Evolutionary conservation across 1,140 invertebrate species (phyloP), one percentile per base, ranked within the genome.

Genomic region (Leptinotarsa defecta): DNA sequence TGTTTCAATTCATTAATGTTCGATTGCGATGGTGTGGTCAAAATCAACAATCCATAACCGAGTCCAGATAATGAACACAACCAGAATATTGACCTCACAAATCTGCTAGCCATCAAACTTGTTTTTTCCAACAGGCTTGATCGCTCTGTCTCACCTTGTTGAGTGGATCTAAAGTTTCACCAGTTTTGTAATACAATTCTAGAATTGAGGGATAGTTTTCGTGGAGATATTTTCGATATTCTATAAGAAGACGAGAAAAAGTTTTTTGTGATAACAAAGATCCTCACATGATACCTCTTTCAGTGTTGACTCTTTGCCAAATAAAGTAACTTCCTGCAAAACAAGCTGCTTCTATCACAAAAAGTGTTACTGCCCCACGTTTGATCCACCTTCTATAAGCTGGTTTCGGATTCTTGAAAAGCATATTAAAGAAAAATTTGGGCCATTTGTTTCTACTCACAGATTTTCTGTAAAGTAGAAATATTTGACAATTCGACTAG

Each of bases 271-370:
- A 15, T 17, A 20, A 65, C 76, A 73, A 27, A 74, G 71, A 43
- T 64, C 72, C 68, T 27, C 34, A 62, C 48, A 72, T 34, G 19
- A 76, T 84, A 90, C 90, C 89, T 87, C 88, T 86, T 79, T 90
- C 87, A 67, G 87, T 89, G 80, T 91, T 91, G 78, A 91, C 85
- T 85, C 87, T 89, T 81, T 88, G 86, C 86, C 89, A 91, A 74
- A 89, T 78, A 68, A 86, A 88, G 84, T 91, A 91, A 43, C 87
- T 87, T 17, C 84, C 86, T 15, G 86, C 86, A 82, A 91, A 87
- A 65, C 83, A 86, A 71, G 87, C 74, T 17, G 86, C 87, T 86
- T 91, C 90, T 13, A 86, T 77, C 20, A 89, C 84, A 80, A 91
- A 86, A 13, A 89, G 75, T 67, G 86, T 82, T 75, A 87, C 86